Evolutionary conservation across 2,888 invertebrate genomes (phyloP), one percentile per base, ranked within the genome.

Genomic region (Netelia virgata): DNA sequence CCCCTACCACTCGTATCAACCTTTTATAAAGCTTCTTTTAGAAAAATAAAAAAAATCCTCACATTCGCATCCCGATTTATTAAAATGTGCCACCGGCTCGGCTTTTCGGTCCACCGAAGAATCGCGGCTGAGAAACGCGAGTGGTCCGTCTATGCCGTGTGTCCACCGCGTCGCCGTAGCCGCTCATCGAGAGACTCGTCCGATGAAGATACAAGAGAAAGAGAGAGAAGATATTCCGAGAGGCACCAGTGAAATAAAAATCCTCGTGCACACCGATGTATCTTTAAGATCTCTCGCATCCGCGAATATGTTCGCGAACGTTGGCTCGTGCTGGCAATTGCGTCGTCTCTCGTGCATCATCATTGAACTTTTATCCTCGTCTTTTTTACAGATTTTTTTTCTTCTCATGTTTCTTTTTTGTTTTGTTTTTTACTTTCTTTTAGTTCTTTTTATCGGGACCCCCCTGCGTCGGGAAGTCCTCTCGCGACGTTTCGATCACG

Each of bases 121-220:
- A 36, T 69, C 18, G 16, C 16, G 43, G 53, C n/a, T 53, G 53
- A 14, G 53, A 53, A 14, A 16, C n/a, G 53, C 0, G n/a, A 53
- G 53, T 5, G 16, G 14, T 53, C n/a, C 53, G 16, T 53, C 53
- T 53, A 14, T 53, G 8, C 2, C 53, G 53, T 1, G 53, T 53
- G 2, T n/a, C 3, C 14, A 53, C 53, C n/a, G 53, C 50, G 8
- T 16, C 53, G 8, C 36, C 36, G 36, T 36, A 41, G 9, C 20
- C 36, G 41, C 20, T 63, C 47, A 57, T 63, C 47, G 55, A 57
- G 69, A 55, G 28, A 50, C 43, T 61, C 59, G 78, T 79, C 20
- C 36, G 69, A 83, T 74, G 73, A 83, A 78, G 73, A 69, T 69
- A 57, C 61, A 53, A 47, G 47, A 47, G 47, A 47, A 3, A 47